Conservation (phyloP, 1,140 invertebrate genomes). For the Charaxes varanes region DNA sequence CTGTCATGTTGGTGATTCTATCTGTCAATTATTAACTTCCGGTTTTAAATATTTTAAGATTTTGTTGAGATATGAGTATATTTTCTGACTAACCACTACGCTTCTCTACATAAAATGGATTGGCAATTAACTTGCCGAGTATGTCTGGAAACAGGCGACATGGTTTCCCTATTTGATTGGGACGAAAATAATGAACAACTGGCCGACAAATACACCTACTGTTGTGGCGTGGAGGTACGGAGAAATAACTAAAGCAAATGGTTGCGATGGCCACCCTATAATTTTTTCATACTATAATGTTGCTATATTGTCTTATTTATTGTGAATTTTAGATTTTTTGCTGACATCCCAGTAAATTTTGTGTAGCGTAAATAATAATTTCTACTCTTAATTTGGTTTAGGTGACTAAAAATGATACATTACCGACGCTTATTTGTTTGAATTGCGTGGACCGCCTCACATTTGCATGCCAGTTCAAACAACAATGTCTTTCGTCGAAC, state of each 20-base stretch:
- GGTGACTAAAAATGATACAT: slow-evolving; percentile 62
- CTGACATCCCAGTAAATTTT: slow-evolving; percentile 57
- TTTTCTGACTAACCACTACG: slow-evolving; percentile 9
- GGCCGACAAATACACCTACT: slow-evolving; percentile 74
- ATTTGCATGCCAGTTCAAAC: slow-evolving; percentile 68
- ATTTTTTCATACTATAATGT: slow-evolving; percentile 66
- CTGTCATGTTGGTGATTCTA: slow-evolving; percentile 25
- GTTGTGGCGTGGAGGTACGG: slow-evolving; percentile 71
- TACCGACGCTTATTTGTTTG: slow-evolving; percentile 69
- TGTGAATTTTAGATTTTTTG: slow-evolving; percentile 51
- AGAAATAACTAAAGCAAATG: slow-evolving; percentile 70
- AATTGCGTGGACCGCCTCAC: slow-evolving; percentile 69
- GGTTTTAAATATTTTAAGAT: slow-evolving; percentile 24
- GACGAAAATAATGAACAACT: slow-evolving; percentile 75
- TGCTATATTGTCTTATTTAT: slow-evolving; percentile 65
- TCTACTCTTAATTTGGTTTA: no score
- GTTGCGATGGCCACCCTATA: slow-evolving; percentile 72
- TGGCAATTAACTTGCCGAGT: slow-evolving; percentile 75
- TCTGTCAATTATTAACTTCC: slow-evolving; percentile 25
- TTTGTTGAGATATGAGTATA: slow-evolving; percentile 20
- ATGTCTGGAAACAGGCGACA: slow-evolving; percentile 73
- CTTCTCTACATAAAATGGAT: slow-evolving; percentile 58
- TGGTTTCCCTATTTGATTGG: slow-evolving; percentile 74
- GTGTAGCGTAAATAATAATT: slow-evolving; percentile 11
- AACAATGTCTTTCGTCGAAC: slow-evolving; percentile 67